Evolutionary conservation across 2,113 vertebrate species (phyloP), one percentile per base, ranked within the genome.

Genomic region (Dermatemys mawii): DNA sequence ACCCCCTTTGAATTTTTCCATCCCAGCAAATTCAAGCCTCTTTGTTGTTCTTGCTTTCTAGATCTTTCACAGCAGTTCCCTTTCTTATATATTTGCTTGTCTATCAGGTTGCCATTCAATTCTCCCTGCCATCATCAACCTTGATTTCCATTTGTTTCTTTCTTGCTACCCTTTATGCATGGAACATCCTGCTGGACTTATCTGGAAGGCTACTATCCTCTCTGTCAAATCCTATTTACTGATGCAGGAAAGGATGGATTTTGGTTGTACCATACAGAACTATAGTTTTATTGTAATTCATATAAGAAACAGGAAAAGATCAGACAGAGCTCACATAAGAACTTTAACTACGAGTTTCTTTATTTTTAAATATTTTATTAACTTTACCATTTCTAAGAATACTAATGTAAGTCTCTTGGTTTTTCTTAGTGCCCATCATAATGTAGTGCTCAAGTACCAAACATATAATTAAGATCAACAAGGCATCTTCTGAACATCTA

Each of bases 111-210:
- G 60, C 60, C 16, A n/a, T 67, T 67, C 60, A 8, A n/a, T n/a
- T 67, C 32, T 35, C 35, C 19, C 16, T 8, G 32, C 60, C 17
- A 67, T 32, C 13, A 14, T n/a, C 60, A n/a, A 29, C 8, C 35
- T 67, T 19, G 35, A 19, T 35, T 67, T n/a, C 35, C 8, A 19
- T n/a, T 11, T 83, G 50, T 90, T 50, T 11, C 48, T 83, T 49
- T 63, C 32, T 67, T 0, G 0, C 5, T 7, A 53, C 13, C 88
- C 78, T n/a, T 82, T 75, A 10, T 5, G 5, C 2, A 2, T n/a
- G 60, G 11, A 75, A 38, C 16, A 76, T 75, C 75, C 3, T 78
- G 67, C 16, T 24, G 8, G 76, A 22, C 22, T 22, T 41, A 6
- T 86, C 24, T 63, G 41, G 3, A 6, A 9, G 22, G 5, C 6